Evolutionary conservation across 2,797 vertebrate genomes (phyloP).

Genomic region (Anisognathus igniventris): DNA sequence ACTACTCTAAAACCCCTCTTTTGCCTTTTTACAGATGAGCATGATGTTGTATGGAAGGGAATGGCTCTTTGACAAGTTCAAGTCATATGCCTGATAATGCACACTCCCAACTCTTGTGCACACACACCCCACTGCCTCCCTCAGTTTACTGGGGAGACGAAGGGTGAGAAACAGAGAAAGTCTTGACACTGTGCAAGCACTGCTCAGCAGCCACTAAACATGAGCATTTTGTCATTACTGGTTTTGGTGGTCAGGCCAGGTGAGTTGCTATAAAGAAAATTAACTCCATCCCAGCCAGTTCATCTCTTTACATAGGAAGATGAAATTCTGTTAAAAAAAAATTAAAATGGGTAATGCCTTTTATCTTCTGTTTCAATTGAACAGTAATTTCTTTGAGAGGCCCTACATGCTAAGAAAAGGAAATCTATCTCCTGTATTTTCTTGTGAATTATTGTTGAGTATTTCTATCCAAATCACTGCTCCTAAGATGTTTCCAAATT

Average conservation of each 20-base stretch:
- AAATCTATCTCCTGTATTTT: neutral
- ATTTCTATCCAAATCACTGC: neutral
- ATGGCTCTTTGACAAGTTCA: neutral
- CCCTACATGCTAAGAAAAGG: neutral
- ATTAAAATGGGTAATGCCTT: neutral
- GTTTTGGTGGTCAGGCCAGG: neutral
- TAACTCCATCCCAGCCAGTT: neutral
- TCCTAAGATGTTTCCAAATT: neutral
- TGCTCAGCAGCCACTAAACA: neutral
- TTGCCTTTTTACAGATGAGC: neutral
- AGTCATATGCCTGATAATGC: neutral
- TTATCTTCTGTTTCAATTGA: neutral
- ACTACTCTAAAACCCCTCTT: fast-evolving
- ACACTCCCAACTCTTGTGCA: neutral
- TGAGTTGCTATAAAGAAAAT: neutral
- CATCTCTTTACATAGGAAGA: neutral
- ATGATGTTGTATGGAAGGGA: neutral
- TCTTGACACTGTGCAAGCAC: neutral
- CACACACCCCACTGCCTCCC: fast-evolving
- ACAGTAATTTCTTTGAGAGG: neutral
- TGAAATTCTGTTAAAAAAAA: neutral
- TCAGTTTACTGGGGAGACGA: neutral
- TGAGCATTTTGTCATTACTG: neutral
- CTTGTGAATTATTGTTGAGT: neutral
- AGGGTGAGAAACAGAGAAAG: neutral